phyloP scores from a whole-genome alignment of 1,140 invertebrate species.

The Drosophila azteca region DNA sequence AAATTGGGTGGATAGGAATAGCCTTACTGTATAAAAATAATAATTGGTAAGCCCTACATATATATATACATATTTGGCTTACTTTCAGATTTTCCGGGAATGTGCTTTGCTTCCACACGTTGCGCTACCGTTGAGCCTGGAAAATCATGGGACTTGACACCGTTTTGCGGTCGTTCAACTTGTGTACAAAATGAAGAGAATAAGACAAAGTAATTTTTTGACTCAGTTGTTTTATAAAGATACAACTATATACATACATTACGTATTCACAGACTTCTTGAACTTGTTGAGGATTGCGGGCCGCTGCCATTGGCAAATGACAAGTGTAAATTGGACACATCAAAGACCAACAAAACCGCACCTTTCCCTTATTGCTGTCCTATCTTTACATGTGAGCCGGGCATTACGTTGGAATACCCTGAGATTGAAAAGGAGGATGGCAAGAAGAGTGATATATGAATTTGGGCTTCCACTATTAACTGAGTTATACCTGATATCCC shows the following conservation, averaged over 20 bases:
- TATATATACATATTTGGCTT: neutral
- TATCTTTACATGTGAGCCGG: slow-evolving; percentile 92
- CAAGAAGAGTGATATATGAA: slow-evolving; percentile 67
- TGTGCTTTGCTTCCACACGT: slow-evolving; percentile 94
- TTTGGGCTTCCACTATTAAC: neutral
- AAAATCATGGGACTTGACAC: slow-evolving; percentile 92
- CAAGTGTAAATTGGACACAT: slow-evolving; percentile 92
- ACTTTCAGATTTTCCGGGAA: slow-evolving; percentile 91
- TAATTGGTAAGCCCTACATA: too few species aligned
- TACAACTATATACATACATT: neutral
- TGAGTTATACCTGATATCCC: neutral
- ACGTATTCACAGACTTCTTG: slow-evolving; percentile 86
- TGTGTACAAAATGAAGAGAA: slow-evolving; percentile 91
- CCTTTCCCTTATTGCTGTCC: slow-evolving; percentile 94
- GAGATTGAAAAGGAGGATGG: slow-evolving; percentile 88
- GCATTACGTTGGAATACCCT: slow-evolving; percentile 92
- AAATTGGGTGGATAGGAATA: too few species aligned
- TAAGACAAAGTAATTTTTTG: slow-evolving; percentile 84
- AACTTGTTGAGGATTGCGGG: slow-evolving; percentile 94
- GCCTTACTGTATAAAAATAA: too few species aligned
- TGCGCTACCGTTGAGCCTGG: slow-evolving; percentile 93
- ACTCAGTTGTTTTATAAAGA: neutral
- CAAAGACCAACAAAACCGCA: slow-evolving; percentile 94
- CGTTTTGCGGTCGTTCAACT: slow-evolving; percentile 94
- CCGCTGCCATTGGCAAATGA: slow-evolving; percentile 92